A percentile compares a stretch with the other conserved stretches of the same genome.
These are phyloP conservation scores for Drosophila asahinai DNA, from an alignment of 1,140 invertebrate species.

Conservation along the genomic window DNA sequence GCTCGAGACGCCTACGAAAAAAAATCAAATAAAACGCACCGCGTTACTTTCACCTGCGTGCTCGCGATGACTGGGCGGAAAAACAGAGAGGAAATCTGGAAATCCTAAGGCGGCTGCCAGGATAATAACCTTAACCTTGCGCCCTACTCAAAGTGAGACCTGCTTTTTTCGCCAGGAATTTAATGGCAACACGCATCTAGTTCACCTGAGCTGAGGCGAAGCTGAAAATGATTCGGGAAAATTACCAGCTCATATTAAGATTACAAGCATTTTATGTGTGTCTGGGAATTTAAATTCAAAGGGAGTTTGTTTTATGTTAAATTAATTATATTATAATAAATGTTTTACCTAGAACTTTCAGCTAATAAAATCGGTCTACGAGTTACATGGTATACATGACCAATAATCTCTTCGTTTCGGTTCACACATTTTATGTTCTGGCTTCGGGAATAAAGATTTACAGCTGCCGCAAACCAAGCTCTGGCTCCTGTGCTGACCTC, in stretches of 20 bases:
- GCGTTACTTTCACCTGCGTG: conserved; percentile 70
- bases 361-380: background rate
- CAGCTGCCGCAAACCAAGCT: conserved; percentile 59
- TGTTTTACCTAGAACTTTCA: background rate
- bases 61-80: conserved; percentile 47
- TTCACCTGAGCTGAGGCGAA: conserved; percentile 21
- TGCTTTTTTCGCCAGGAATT: background rate
- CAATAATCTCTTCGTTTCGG: conserved; percentile 39
- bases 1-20: conserved; percentile 44
- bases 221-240: conserved; percentile 29
- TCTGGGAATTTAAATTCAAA: no score
- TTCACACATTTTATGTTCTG: conserved; percentile 21
- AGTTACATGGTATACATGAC: background rate
- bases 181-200: conserved; percentile 25
- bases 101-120: conserved; percentile 3
- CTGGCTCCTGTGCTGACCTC: conserved; percentile 10
- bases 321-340: no score
- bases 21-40: conserved; percentile 70
- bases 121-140: conserved; percentile 38
- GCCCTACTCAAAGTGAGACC: background rate
- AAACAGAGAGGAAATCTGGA: conserved; percentile 37
- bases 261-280: conserved; percentile 22
- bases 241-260: conserved; percentile 23
- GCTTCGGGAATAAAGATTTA: conserved; percentile 58
- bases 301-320: no score